Base-by-base conservation (phyloP, 2,113 vertebrate genomes). In the Aythya baeri region DNA sequence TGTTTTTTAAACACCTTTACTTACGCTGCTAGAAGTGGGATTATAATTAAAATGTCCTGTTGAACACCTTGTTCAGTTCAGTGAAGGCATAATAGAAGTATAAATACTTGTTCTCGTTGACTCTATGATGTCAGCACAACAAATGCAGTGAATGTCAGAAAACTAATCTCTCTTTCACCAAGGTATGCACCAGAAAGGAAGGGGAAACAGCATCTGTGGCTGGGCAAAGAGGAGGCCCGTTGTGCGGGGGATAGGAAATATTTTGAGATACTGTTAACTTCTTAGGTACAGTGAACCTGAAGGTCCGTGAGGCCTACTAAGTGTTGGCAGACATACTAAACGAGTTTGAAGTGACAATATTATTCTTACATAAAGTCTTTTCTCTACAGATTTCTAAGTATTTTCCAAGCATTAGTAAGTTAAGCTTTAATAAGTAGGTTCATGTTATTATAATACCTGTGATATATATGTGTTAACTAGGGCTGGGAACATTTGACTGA, bases 1-100 rank as follows among this genome's bases (percentile, higher is more conserved):
- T 93, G 91, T 96, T 94, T 98, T 97, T 97, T 97, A 91, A 95
- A 95, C 80, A 94, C 94, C 67, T 95, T 92, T 95, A 94, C 91
- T 94, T 92, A 93, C 7, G 92, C 84, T 91, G 72, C 91, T 93
- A 97, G 94, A 89, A 88, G 82, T 79, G 76, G 94, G 63, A 94
- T 96, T 97, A 96, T 97, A 96, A 96, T 97, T 96, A 91, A 94
- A 95, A 94, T 93, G 94, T 92, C 95, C 94, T 96, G 94, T 96
- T 94, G 91, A 97, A 97, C 96, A 97, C 97, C 97, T 97, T 97
- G 97, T 97, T 97, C 94, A 94, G 91, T 97, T 97, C 97, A 95
- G 62, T 86, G 94, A 96, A 97, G 78, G 93, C 77, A 89, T 94
- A 96, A 97, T 93, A 94, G 97, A 96, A 97, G 77, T 96, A 96